Conservation (phyloP, 2,113 vertebrate species). For the Ochotona curzoniae region DNA sequence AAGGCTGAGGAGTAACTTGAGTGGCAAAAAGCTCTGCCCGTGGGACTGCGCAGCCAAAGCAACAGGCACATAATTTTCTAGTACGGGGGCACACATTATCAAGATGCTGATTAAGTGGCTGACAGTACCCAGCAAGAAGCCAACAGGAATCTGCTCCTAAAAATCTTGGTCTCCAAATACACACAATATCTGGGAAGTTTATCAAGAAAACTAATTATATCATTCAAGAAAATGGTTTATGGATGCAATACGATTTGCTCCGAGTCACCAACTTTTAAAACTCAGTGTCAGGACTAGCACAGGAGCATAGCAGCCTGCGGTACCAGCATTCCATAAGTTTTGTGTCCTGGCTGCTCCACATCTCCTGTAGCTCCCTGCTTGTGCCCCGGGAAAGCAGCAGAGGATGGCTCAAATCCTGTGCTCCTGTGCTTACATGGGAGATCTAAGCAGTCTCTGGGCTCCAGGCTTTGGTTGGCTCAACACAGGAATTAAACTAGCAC, state of each 20-base stretch:
- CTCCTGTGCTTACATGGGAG: no score
- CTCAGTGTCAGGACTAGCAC: neutral
- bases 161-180: slow-evolving; percentile 1
- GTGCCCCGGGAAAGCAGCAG: no score
- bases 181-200: slow-evolving; percentile 44
- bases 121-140: neutral
- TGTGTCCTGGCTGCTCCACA: no score
- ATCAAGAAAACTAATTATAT: neutral
- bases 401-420: no score
- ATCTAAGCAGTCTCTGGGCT: no score
- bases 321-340: no score
- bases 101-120: neutral
- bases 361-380: no score
- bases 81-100: no score
- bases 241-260: slow-evolving; percentile 1
- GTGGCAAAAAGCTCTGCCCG: neutral
- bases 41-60: neutral
- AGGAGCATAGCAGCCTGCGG: no score
- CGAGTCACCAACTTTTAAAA: slow-evolving; percentile 50
- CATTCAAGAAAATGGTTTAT: slow-evolving; percentile 27
- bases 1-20: neutral
- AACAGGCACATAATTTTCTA: neutral
- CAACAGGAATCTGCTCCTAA: slow-evolving; percentile 1
- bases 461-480: no score
- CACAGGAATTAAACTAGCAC: no score